Evolutionary conservation across 1,140 invertebrate species (phyloP).

Genomic region (Cyclargus thomasi): DNA sequence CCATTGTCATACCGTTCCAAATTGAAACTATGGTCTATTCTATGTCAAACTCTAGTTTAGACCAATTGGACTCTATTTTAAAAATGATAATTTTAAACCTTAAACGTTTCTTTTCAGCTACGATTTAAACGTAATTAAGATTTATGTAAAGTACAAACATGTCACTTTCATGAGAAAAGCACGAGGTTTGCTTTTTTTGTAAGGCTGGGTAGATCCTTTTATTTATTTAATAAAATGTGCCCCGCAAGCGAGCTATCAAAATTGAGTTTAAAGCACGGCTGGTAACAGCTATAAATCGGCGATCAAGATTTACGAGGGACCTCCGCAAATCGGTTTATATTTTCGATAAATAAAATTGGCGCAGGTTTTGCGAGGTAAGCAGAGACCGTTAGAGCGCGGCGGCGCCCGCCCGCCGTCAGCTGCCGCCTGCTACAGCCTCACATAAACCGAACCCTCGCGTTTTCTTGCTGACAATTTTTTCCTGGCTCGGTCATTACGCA

Average conservation of each 20-base stretch:
- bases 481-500: conserved; percentile 70
- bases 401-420: conserved; percentile 54
- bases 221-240: not conserved
- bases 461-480: conserved; percentile 76
- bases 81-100: no score
- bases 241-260: not conserved
- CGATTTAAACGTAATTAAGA: no score
- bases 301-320: conserved; percentile 63
- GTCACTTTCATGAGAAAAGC: not conserved
- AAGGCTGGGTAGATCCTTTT: not conserved
- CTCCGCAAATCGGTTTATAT: conserved; percentile 74
- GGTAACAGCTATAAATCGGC: conserved; percentile 68
- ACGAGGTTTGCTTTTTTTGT: no score
- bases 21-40: no score
- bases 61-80: no score
- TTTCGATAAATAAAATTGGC: conserved; percentile 76
- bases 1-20: no score
- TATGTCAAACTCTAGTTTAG: no score
- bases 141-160: not conserved
- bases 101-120: no score
- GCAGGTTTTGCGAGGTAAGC: conserved; percentile 73
- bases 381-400: conserved; percentile 68
- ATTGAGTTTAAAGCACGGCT: conserved; percentile 57
- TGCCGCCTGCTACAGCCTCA: conserved; percentile 45
- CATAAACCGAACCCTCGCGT: conserved; percentile 71